Evolutionary conservation across 2,113 vertebrate species (phyloP), one percentile per base, ranked within the genome.

Genomic region (Leptobrachium ailaonicum): DNA sequence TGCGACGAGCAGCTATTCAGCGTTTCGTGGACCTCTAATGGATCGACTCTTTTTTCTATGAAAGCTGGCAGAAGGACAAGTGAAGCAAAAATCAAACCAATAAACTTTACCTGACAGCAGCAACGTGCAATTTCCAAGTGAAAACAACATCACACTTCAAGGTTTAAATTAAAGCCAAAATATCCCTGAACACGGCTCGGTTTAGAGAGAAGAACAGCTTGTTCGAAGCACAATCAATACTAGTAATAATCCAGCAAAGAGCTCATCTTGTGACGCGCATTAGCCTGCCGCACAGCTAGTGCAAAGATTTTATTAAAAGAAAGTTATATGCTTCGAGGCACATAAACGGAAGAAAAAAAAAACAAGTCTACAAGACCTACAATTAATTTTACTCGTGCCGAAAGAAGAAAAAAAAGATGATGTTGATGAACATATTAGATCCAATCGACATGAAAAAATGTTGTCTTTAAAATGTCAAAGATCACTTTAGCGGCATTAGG

Each of bases 141-240:
- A 89, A 92, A 90, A 85, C 86, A 84, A 72, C 77, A 80, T 86
- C 84, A 82, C 82, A 83, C 82, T 82, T 75, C 54, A 11, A 32
- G 83, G 74, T 44, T 88, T 85, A 91, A 92, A 95, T 93, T 92
- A 90, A 72, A 54, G 41, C 85, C 87, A 90, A 91, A 93, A 92
- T 94, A 92, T 88, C 88, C 82, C 82, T 76, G 85, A 87, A 90
- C 92, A 92, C 79, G 84, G 75, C 83, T 84, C 62, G 79, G 54
- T 83, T 86, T 75, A 85, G 84, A 75, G 83, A 81, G 84, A 69
- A 83, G 84, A 87, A 87, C 84, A 81, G 32, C 62, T 76, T 84
- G 79, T 85, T 87, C 87, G 86, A 85, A 83, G 79, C 68, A 77
- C 70, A 86, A 92, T 95, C 91, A 87, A 93, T 94, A 89, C 83